phyloP scores from a whole-genome alignment of 2,888 invertebrate species.

The Drosophila dives region DNA sequence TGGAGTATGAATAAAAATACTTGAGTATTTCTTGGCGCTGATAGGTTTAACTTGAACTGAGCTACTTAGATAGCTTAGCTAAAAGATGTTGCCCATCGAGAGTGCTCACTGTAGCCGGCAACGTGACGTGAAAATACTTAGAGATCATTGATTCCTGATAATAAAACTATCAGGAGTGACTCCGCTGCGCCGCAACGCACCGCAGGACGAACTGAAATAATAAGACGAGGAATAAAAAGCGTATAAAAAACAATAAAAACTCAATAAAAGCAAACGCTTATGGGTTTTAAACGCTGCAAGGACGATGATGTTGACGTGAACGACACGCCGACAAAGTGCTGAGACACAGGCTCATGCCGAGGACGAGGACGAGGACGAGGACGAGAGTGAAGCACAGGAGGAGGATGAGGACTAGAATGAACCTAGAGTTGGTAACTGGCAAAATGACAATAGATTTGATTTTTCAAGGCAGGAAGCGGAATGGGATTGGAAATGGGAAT shows the following conservation, averaged over 20 bases:
- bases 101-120: constrained; percentile 44
- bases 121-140: constrained; percentile 60
- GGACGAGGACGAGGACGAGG: constrained; percentile 36
- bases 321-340: constrained; percentile 65
- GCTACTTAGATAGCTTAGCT: background rate
- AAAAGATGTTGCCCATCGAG: background rate
- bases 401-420: constrained; percentile 21
- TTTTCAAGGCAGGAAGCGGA: constrained; percentile 60
- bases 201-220: constrained; percentile 11
- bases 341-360: constrained; percentile 15
- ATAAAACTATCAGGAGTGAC: constrained; percentile 71
- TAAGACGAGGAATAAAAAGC: constrained; percentile 28
- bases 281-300: constrained; percentile 72
- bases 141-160: constrained; percentile 77
- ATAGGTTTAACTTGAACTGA: background rate
- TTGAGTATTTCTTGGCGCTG: background rate
- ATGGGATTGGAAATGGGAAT: constrained; percentile 37
- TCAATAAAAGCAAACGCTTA: constrained; percentile 77
- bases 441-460: constrained; percentile 80
- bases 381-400: background rate
- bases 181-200: constrained; percentile 18
- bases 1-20: constrained; percentile 3
- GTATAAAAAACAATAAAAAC: constrained; percentile 78
- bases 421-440: constrained; percentile 67
- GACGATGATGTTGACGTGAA: constrained; percentile 49